Evolutionary conservation across 2,888 invertebrate genomes (phyloP).

Genomic region (Seira ritae): DNA sequence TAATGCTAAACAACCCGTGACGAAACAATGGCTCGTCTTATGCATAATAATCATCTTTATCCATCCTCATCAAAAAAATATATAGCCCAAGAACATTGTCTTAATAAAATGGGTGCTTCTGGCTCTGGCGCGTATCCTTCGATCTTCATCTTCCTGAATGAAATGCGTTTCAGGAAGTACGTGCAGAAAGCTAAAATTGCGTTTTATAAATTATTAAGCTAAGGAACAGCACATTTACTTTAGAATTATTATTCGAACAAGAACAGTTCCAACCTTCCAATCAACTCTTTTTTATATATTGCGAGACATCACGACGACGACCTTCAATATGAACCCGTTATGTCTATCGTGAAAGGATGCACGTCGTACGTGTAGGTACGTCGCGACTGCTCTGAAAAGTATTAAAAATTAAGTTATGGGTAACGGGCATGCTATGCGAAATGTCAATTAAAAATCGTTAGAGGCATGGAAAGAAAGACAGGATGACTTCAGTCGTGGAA

Average conservation of each 20-base stretch:
- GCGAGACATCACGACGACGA: neutral
- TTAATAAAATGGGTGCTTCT: neutral
- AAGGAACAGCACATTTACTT: neutral
- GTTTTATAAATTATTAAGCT: conserved; percentile 12
- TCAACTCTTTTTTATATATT: too few relatives aligned
- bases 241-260: neutral
- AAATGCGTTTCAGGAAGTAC: conserved; percentile 19
- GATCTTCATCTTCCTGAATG: neutral
- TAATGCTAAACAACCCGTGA: conserved; percentile 56
- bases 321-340: neutral
- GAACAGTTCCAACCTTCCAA: neutral
- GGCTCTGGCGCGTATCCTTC: neutral
- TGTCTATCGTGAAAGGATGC: too few relatives aligned
- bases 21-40: conserved; percentile 34
- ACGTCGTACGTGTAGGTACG: too few relatives aligned
- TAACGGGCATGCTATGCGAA: too few relatives aligned
- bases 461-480: too few relatives aligned
- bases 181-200: conserved; percentile 17
- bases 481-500: too few relatives aligned
- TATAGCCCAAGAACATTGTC: neutral
- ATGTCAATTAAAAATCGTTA: too few relatives aligned
- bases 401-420: too few relatives aligned
- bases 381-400: too few relatives aligned
- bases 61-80: conserved; percentile 18
- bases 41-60: conserved; percentile 9